These are phyloP conservation scores for Nebria salina DNA, from an alignment of 2,888 invertebrate species.

Conservation along the genomic window DNA sequence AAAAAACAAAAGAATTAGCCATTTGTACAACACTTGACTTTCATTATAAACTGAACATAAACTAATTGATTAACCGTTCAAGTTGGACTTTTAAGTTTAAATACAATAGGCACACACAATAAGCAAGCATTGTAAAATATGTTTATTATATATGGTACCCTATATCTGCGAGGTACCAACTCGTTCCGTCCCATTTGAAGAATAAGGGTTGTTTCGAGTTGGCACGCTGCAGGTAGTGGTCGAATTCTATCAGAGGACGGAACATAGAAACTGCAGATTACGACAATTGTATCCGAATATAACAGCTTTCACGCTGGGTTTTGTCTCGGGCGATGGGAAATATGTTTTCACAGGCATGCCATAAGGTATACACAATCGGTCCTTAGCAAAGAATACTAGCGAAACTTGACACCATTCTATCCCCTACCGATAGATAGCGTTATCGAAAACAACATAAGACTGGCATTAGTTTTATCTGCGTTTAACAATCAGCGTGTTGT, in stretches of 20 bases:
- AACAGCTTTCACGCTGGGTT: neutral
- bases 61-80: too few relatives aligned
- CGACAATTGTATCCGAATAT: neutral
- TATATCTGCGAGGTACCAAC: too few relatives aligned
- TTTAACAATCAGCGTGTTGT: neutral
- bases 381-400: neutral
- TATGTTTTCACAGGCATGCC: neutral
- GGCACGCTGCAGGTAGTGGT: too few relatives aligned
- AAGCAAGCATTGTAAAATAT: too few relatives aligned
- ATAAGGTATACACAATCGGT: neutral
- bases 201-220: too few relatives aligned
- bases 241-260: too few relatives aligned
- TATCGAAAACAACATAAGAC: neutral
- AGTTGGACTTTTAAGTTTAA: too few relatives aligned
- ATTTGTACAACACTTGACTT: neutral
- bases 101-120: too few relatives aligned
- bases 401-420: neutral
- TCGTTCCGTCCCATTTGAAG: too few relatives aligned
- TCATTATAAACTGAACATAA: too few relatives aligned
- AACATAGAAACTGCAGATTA: neutral
- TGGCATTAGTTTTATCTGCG: neutral
- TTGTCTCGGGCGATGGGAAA: neutral
- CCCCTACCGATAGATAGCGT: neutral
- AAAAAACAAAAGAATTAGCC: constrained; percentile 22
- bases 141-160: too few relatives aligned